These are phyloP conservation scores for Marmota flaviventris DNA, from an alignment of 2,113 vertebrate species.

Conservation along the genomic window DNA sequence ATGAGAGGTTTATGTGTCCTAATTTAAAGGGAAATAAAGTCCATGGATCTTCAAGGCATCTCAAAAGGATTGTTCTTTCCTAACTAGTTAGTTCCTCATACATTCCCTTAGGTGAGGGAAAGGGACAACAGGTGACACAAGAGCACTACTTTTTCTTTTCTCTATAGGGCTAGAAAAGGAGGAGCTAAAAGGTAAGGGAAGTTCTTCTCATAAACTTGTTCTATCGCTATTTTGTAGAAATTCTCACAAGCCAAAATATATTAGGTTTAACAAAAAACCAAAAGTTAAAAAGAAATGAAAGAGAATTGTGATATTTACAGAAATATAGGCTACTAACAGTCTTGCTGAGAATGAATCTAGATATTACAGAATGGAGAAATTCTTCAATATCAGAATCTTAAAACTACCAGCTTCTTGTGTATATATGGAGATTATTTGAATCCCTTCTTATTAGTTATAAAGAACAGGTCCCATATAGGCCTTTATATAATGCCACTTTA, in stretches of 20 bases:
- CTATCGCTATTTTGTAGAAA: slow-evolving; percentile 16
- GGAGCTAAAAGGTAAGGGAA: not conserved
- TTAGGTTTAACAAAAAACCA: slow-evolving; percentile 41
- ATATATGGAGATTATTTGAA: not conserved
- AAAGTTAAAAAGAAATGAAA: slow-evolving; percentile 23
- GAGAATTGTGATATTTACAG: not conserved
- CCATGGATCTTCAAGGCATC: not conserved
- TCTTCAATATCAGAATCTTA: not conserved
- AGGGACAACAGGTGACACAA: not conserved
- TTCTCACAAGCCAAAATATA: not conserved
- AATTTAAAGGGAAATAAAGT: not conserved
- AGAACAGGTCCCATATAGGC: accelerated
- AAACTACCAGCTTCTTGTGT: not conserved
- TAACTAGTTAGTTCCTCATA: not conserved
- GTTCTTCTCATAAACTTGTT: not conserved
- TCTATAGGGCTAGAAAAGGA: not conserved
- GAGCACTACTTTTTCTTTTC: not conserved
- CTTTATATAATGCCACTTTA: not conserved
- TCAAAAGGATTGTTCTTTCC: not conserved
- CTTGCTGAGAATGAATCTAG: not conserved
- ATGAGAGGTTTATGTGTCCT: not conserved
- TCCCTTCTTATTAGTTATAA: not conserved
- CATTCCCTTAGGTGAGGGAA: not conserved
- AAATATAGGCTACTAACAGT: not conserved
- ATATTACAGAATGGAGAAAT: slow-evolving; percentile 17